Conservation (phyloP, 2,888 invertebrate species). For the Lithodes maja region DNA sequence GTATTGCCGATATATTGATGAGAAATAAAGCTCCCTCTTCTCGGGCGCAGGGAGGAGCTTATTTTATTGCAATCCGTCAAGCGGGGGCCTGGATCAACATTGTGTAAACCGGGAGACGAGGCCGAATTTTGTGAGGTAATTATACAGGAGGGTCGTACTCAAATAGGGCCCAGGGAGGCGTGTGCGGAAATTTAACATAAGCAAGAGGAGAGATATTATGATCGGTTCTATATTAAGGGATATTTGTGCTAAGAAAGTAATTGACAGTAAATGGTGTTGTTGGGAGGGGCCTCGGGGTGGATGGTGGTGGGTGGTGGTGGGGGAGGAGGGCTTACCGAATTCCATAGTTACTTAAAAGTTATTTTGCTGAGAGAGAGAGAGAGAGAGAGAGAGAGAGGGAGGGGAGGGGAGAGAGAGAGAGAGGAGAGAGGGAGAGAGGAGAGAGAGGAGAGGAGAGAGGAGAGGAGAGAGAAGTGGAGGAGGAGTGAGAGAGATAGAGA, state of each 20-base stretch:
- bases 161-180: neutral
- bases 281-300: neutral
- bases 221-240: slow-evolving; percentile 1
- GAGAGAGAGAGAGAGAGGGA: slow-evolving; percentile 6
- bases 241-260: neutral
- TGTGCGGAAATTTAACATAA: slow-evolving; percentile 1
- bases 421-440: neutral
- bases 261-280: neutral
- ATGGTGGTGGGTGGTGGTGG: neutral
- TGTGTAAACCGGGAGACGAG: neutral
- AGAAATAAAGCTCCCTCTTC: neutral
- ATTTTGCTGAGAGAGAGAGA: neutral
- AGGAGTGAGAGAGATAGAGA: too few species aligned
- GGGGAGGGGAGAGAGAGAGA: neutral
- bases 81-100: neutral
- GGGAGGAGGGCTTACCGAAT: neutral
- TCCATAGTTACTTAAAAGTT: neutral
- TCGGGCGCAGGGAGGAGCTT: neutral
- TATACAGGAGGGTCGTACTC: neutral
- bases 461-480: neutral
- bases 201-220: neutral
- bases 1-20: neutral
- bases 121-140: neutral
- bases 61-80: neutral
- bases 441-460: neutral